Evolutionary conservation across 2,888 invertebrate genomes (phyloP), one percentile per base, ranked within the genome.

Genomic region (Epinotia demarniana): DNA sequence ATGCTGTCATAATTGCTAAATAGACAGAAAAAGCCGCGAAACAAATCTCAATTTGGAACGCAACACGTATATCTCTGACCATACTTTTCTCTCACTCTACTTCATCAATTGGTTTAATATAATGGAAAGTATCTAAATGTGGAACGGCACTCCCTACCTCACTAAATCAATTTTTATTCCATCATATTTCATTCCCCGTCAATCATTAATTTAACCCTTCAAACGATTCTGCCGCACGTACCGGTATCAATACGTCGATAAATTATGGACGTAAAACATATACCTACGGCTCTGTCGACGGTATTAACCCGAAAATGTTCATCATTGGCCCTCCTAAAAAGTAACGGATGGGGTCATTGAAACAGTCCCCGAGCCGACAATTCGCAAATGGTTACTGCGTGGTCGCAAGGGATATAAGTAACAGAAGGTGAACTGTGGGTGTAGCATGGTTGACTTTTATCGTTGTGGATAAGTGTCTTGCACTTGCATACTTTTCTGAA

Each of bases 241-340:
- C 63, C 53, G 57, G 68, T 39, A 46, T 39, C 27, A 49, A 60
- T 72, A 33, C 57, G 33, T n/a, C 64, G 58, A 75, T 75, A 71
- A 75, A 75, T 75, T 71, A 75, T 66, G 70, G 27, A 66, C 70
- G 70, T 60, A 71, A 70, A 71, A 75, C 70, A 75, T 70, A 75
- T 70, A n/a, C n/a, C n/a, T n/a, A 69, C 74, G 74, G 43, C 49
- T 43, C 55, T 66, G 75, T 71, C 75, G 70, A 53, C 75, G 75
- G 75, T 71, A 75, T 75, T 75, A 71, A 71, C 75, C 74, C 70
- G 53, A 60, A 75, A 75, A 63, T 75, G 70, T 75, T 70, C 75
- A 71, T 75, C 75, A 75, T 71, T 75, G 75, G 75, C 58, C 64
- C 60, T 60, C 71, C 75, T 66, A 75, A 75, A 75, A 75, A 75